These are phyloP conservation scores for Chaetodon trifasciatus DNA, from an alignment of 2,797 vertebrate genomes.

Conservation along the genomic window DNA sequence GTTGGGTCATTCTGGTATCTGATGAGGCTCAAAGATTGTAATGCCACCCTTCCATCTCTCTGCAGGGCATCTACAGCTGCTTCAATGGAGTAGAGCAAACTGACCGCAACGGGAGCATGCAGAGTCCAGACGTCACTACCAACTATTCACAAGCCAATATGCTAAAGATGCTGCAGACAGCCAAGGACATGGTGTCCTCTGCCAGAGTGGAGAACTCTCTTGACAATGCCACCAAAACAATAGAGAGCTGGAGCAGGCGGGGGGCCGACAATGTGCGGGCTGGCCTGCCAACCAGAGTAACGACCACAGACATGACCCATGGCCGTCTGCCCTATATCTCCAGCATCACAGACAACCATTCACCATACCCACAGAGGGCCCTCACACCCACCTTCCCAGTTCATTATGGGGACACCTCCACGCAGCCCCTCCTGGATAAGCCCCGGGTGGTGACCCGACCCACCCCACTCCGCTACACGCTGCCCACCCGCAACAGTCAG, in stretches of 20 bases:
- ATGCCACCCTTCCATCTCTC: neutral
- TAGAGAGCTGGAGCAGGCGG: constrained; percentile 92
- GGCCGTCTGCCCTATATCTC: constrained; percentile 83
- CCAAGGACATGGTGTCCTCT: constrained; percentile 95
- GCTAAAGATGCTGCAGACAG: constrained; percentile 96
- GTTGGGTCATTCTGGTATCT: constrained; percentile 1
- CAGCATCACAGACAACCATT: constrained; percentile 85
- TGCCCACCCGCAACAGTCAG: constrained; percentile 79
- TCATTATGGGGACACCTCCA: constrained; percentile 73
- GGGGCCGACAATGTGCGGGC: constrained; percentile 82
- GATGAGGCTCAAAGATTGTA: constrained; percentile 1
- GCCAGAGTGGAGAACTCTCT: constrained; percentile 93
- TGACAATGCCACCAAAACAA: constrained; percentile 93
- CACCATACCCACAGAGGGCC: constrained; percentile 75
- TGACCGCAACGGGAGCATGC: constrained; percentile 79
- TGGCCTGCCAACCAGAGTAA: constrained; percentile 76
- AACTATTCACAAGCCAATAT: constrained; percentile 94
- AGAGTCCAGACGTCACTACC: constrained; percentile 91
- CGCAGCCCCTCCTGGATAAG: constrained; percentile 81
- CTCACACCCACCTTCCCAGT: constrained; percentile 79
- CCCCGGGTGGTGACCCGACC: constrained; percentile 72
- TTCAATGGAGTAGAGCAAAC: constrained; percentile 93
- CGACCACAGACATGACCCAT: constrained; percentile 72
- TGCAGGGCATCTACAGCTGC: constrained; percentile 98
- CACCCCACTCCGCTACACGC: constrained; percentile 80